These are phyloP conservation scores for Chromobotia macracanthus DNA, from an alignment of 2,797 vertebrate species.

Conservation along the genomic window DNA sequence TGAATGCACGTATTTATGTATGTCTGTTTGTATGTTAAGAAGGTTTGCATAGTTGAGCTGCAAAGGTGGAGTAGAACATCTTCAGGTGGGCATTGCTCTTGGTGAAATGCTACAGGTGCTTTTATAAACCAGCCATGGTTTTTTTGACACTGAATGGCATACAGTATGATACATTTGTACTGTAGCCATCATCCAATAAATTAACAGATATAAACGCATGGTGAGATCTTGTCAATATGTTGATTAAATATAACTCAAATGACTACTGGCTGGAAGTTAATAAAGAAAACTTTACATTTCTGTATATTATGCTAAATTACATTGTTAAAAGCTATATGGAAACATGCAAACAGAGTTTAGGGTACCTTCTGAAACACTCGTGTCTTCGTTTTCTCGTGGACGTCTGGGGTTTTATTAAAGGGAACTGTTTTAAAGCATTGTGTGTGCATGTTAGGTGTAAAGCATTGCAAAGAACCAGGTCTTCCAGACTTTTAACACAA, in stretches of 20 bases:
- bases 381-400: constrained; percentile 19
- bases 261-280: constrained; percentile 28
- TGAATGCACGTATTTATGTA: constrained; percentile 54
- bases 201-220: neutral
- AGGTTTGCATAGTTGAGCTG: constrained; percentile 58
- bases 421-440: constrained; percentile 22
- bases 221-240: neutral
- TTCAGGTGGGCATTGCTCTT: constrained; percentile 3
- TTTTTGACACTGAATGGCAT: constrained; percentile 34
- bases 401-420: neutral
- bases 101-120: constrained; percentile 9
- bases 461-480: constrained; percentile 23
- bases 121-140: neutral
- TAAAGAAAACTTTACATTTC: constrained; percentile 3
- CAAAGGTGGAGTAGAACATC: constrained; percentile 31
- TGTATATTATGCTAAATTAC: constrained; percentile 16
- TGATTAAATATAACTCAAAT: constrained; percentile 23
- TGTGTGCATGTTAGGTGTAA: constrained; percentile 7
- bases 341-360: constrained; percentile 14
- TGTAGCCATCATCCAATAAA: constrained; percentile 8
- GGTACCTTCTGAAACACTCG: neutral
- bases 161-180: neutral
- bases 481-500: constrained; percentile 27
- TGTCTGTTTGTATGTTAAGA: constrained; percentile 56
- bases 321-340: neutral